These are phyloP conservation scores for Drosophila macrospina DNA, from an alignment of 2,888 invertebrate species.

Conservation along the genomic window DNA sequence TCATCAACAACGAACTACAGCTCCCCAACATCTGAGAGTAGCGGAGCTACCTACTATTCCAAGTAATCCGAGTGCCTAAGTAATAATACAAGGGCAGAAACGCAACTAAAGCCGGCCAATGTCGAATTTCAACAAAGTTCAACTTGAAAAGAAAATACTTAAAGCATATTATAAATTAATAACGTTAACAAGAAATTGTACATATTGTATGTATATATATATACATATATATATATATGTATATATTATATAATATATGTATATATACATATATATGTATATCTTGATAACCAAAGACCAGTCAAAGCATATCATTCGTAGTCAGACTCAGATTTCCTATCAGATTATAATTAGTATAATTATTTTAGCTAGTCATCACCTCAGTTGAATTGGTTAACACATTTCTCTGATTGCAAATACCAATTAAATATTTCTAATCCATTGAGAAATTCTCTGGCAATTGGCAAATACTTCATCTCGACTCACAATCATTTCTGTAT, in stretches of 20 bases:
- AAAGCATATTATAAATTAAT: constrained; percentile 30
- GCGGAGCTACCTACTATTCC: constrained; percentile 65
- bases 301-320: constrained; percentile 48
- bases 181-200: constrained; percentile 21
- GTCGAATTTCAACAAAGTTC: constrained; percentile 68
- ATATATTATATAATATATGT: constrained; percentile 44
- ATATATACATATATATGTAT: too few species aligned
- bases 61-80: constrained; percentile 69
- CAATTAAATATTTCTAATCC: constrained; percentile 6
- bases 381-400: constrained; percentile 29
- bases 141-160: constrained; percentile 19
- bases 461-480: constrained; percentile 36
- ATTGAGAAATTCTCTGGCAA: constrained; percentile 25
- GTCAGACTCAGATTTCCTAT: constrained; percentile 18
- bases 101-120: constrained; percentile 72
- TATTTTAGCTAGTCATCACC: constrained; percentile 14
- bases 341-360: constrained; percentile 18
- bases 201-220: constrained; percentile 38
- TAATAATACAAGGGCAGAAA: constrained; percentile 41
- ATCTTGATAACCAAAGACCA: constrained; percentile 20
- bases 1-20: constrained; percentile 67
- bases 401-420: constrained; percentile 13
- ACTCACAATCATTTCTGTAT: constrained; percentile 28
- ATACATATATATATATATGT: not conserved
- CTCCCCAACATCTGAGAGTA: constrained; percentile 77